Evolutionary conservation across 2,113 vertebrate species (phyloP), one percentile per base, ranked within the genome.

Genomic region (Mus pahari): DNA sequence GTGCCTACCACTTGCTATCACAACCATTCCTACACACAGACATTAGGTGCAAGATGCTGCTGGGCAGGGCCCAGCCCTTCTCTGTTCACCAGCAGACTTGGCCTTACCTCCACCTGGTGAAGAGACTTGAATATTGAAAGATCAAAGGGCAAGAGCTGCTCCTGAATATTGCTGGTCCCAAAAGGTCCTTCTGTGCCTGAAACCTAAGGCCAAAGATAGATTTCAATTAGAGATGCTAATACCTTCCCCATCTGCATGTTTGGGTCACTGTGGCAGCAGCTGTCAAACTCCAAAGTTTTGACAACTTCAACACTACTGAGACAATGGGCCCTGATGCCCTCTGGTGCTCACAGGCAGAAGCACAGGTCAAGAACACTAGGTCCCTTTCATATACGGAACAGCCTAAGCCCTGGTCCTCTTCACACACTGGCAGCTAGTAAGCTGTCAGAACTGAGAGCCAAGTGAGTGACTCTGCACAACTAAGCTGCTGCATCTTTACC

Each of bases 41-140:
- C 0, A 77, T 28, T 16, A 42, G n/a, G 50, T 58, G 45, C 8
- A 13, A 86, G 48, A 60, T 1, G 28, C 45, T 17, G 14, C 93
- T 12, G 0, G 0, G 50, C 19, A 86, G n/a, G 12, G 31, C 12
- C 77, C 82, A n/a, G 17, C 45, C 86, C 87, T 1, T 1, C 66
- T n/a, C 58, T 55, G 31, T 14, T 0, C 10, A 87, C 24, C 45
- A 36, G 78, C 22, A n/a, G 82, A 74, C 53, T 64, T 4, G 45
- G 78, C 33, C 97, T 91, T 98, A 99, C 99, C 99, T 99, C 99
- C 74, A 99, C 99, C 96, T 99, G 99, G 95, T 99, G 99, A 97
- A 99, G 99, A 0, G 99, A 99, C 90, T 99, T 99, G 97, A 99
- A 99, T 96, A 99, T 98, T 31, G 99, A 99, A 79, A 99, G 98